phyloP scores from a whole-genome alignment of 2,888 invertebrate species.

The Chrysina gloriosa region DNA sequence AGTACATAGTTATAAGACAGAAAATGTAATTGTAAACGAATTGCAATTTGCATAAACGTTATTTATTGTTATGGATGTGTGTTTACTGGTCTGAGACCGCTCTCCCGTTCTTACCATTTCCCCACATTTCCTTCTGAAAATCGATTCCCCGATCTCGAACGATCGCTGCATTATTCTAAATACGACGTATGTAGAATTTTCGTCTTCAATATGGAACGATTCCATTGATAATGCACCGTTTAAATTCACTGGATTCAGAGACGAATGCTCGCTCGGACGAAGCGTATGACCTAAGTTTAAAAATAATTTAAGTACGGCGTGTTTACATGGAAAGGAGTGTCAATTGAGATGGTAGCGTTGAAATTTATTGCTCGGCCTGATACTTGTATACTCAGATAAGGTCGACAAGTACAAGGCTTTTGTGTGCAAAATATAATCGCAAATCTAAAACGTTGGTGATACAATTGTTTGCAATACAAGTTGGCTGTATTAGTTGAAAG shows the following conservation, averaged over 20 bases:
- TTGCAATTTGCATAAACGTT: constrained; percentile 56
- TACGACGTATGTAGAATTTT: background rate
- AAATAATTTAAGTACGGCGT: constrained; percentile 43
- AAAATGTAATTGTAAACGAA: constrained; percentile 56
- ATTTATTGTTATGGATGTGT: constrained; percentile 46
- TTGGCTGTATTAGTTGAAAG: background rate
- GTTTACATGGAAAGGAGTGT: constrained; percentile 58
- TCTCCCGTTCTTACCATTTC: constrained; percentile 17
- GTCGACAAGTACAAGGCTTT: constrained; percentile 54
- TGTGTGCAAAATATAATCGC: constrained; percentile 39
- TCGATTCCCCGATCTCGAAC: background rate
- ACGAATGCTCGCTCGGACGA: background rate
- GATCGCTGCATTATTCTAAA: background rate
- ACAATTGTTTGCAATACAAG: constrained; percentile 12
- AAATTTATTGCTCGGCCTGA: constrained; percentile 61
- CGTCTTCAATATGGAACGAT: constrained; percentile 14
- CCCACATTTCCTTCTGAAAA: constrained; percentile 14
- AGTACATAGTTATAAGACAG: constrained; percentile 43
- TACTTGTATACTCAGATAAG: constrained; percentile 62
- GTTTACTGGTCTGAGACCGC: constrained; percentile 33
- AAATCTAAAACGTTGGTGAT: constrained; percentile 18
- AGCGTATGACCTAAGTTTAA: constrained; percentile 15
- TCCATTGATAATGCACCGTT: constrained; percentile 17
- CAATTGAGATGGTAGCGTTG: constrained; percentile 59
- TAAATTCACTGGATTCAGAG: constrained; percentile 29